These are phyloP conservation scores for Chrysolina americana DNA, from an alignment of 2,888 invertebrate species.

Conservation along the genomic window DNA sequence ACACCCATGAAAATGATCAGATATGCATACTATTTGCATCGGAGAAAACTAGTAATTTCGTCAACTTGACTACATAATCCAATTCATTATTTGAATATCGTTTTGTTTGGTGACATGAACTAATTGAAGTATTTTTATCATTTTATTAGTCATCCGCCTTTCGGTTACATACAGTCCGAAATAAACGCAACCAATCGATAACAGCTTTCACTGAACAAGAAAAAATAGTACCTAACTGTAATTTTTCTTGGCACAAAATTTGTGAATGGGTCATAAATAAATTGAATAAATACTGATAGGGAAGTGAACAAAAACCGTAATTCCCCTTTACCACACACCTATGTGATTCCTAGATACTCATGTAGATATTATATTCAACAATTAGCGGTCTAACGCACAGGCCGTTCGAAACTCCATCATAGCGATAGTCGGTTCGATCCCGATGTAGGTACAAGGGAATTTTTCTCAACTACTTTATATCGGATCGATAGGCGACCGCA, in stretches of 20 bases:
- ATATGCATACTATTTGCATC: conserved; percentile 21
- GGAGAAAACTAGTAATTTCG: conserved; percentile 19
- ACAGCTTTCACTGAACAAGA: neutral
- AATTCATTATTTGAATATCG: conserved; percentile 1
- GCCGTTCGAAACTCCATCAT: too few relatives aligned
- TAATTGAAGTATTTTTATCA: neutral
- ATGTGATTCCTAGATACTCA: too few relatives aligned
- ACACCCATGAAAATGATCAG: conserved; percentile 20
- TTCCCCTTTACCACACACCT: too few relatives aligned
- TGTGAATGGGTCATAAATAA: neutral
- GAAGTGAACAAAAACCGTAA: too few relatives aligned
- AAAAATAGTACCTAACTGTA: too few relatives aligned
- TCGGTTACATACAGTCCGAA: neutral
- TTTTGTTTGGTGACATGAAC: neutral
- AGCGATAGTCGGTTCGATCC: too few relatives aligned
- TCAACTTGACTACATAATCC: conserved; percentile 8
- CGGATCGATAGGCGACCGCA: too few relatives aligned
- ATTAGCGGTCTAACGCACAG: too few relatives aligned
- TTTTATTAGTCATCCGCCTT: neutral
- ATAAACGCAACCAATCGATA: neutral
- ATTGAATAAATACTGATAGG: too few relatives aligned
- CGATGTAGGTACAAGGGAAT: too few relatives aligned
- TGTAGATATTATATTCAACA: too few relatives aligned
- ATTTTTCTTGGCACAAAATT: neutral
- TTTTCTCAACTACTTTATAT: too few relatives aligned